These are phyloP conservation scores for Chrysocyon brachyurus DNA, from an alignment of 2,797 vertebrate species.

Conservation along the genomic window DNA sequence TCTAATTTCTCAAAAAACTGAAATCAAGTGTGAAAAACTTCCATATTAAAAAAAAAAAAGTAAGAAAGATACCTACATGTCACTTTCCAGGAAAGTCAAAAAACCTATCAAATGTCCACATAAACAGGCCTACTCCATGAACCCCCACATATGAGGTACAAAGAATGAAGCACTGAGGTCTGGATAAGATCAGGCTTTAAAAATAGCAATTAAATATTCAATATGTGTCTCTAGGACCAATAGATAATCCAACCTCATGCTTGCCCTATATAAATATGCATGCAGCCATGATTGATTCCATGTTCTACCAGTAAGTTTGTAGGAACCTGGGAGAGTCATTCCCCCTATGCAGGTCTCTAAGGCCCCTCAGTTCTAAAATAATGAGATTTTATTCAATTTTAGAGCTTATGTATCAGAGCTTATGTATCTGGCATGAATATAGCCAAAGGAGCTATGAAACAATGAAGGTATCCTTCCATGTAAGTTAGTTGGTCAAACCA, in stretches of 20 bases:
- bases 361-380: background rate
- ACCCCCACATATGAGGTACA: background rate
- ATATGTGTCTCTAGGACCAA: background rate
- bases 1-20: constrained; percentile 13
- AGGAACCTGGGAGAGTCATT: background rate
- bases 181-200: background rate
- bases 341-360: background rate
- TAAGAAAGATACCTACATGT: background rate
- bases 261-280: background rate
- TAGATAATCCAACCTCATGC: background rate
- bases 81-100: background rate
- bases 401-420: background rate
- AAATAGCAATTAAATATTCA: background rate
- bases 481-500: background rate
- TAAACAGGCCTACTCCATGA: background rate
- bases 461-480: background rate
- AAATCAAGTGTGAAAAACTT: background rate
- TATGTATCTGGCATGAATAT: background rate
- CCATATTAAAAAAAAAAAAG: background rate
- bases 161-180: background rate
- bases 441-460: background rate
- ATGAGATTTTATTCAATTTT: background rate
- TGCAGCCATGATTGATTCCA: background rate
- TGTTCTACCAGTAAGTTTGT: background rate
- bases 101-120: background rate